These are phyloP conservation scores for Trachythela sp. DNA, from an alignment of 64 coral and sea anemone species.

Conservation along the genomic window DNA sequence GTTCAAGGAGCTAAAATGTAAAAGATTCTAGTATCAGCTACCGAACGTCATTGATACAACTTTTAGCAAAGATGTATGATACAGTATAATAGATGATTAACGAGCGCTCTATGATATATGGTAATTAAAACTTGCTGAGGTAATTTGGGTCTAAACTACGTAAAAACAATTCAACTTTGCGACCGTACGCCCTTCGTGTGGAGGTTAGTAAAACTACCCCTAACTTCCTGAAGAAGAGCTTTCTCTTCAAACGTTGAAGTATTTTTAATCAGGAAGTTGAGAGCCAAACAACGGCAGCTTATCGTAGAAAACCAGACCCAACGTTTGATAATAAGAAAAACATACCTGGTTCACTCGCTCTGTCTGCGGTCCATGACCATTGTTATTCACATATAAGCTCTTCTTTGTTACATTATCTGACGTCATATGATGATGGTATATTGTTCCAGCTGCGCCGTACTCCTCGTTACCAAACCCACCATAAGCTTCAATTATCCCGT, in stretches of 20 bases:
- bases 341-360: slow-evolving; percentile 79
- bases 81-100: too few species aligned
- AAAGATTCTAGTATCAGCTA: background rate
- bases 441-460: slow-evolving; percentile 85
- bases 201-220: too few species aligned
- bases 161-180: too few species aligned
- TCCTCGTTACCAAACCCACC: slow-evolving; percentile 70
- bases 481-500: slow-evolving; percentile 64
- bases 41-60: background rate
- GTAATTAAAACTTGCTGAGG: too few species aligned
- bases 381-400: slow-evolving; percentile 69
- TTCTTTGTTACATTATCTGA: background rate
- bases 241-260: too few species aligned
- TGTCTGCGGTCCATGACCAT: slow-evolving; percentile 54
- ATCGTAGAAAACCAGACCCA: too few species aligned
- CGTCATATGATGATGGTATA: slow-evolving; percentile 58
- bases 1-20: background rate
- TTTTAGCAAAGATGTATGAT: background rate
- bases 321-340: background rate
- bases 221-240: too few species aligned
- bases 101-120: too few species aligned
- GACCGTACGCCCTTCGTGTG: too few species aligned
- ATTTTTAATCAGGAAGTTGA: too few species aligned
- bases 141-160: too few species aligned
- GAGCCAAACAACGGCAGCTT: too few species aligned